Evolutionary conservation across 2,888 invertebrate genomes (phyloP).

Genomic region (Drosophila pegasa): DNA sequence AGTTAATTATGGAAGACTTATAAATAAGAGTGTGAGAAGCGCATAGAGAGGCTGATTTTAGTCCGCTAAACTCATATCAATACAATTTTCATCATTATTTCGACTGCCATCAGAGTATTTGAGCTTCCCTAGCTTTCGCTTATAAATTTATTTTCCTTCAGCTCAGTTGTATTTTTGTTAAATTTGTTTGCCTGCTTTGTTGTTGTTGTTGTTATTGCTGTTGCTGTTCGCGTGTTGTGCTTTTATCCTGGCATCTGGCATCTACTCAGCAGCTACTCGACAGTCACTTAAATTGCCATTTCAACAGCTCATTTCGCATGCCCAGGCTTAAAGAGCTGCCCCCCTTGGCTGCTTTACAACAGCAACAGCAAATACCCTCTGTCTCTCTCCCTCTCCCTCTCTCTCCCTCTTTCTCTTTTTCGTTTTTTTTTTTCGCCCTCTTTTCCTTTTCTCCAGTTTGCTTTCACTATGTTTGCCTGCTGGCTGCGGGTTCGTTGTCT

Average conservation of each 20-base stretch:
- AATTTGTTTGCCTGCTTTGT: conserved; percentile 49
- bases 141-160: conserved; percentile 3
- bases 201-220: conserved; percentile 15
- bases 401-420: background rate
- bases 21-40: no score
- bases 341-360: background rate
- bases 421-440: background rate
- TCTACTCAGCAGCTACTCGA: conserved; percentile 55
- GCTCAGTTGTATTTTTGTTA: conserved; percentile 15
- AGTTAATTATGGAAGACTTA: no score
- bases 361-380: background rate
- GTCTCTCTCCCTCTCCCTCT: background rate
- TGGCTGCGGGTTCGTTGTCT: conserved; percentile 73
- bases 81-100: background rate
- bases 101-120: background rate
- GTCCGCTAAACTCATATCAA: no score
- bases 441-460: conserved; percentile 8
- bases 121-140: background rate
- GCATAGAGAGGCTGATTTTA: no score
- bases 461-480: conserved; percentile 26
- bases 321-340: conserved; percentile 56
- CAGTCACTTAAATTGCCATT: conserved; percentile 81
- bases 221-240: conserved; percentile 35
- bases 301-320: conserved; percentile 82
- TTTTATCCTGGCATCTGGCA: conserved; percentile 61